Evolutionary conservation across 2,113 vertebrate genomes (phyloP).

Genomic region (Pyxicephalus adspersus): DNA sequence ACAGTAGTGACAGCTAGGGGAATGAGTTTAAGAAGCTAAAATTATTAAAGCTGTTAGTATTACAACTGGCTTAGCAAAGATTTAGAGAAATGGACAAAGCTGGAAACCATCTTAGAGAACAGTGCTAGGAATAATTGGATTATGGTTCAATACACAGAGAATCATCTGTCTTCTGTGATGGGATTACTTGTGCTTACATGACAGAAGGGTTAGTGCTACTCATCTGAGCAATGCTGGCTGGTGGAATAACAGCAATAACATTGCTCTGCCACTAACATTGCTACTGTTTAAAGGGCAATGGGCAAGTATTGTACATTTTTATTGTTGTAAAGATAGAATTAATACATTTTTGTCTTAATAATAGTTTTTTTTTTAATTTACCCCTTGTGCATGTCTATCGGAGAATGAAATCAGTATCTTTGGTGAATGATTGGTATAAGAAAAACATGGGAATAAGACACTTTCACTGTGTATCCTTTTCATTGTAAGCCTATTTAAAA

Average conservation of each 20-base stretch:
- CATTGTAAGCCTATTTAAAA: too few relatives aligned
- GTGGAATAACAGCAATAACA: not conserved
- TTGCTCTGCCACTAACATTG: too few relatives aligned
- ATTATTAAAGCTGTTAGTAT: not conserved
- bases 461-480: too few relatives aligned
- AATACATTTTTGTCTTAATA: too few relatives aligned
- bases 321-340: too few relatives aligned
- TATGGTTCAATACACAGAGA: not conserved
- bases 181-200: conserved; percentile 9
- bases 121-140: conserved; percentile 20
- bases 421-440: too few relatives aligned
- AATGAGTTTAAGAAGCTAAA: not conserved
- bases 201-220: not conserved
- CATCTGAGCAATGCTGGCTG: not conserved
- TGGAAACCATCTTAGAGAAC: not conserved
- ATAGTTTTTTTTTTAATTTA: too few relatives aligned
- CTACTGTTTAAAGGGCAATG: too few relatives aligned
- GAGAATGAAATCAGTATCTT: too few relatives aligned
- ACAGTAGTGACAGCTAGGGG: not conserved
- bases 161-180: not conserved
- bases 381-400: too few relatives aligned
- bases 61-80: not conserved
- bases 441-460: too few relatives aligned
- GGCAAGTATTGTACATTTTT: too few relatives aligned
- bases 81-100: conserved; percentile 1